Base-by-base conservation (phyloP, 2,888 invertebrate genomes). In the Agrilus cyanescens region DNA sequence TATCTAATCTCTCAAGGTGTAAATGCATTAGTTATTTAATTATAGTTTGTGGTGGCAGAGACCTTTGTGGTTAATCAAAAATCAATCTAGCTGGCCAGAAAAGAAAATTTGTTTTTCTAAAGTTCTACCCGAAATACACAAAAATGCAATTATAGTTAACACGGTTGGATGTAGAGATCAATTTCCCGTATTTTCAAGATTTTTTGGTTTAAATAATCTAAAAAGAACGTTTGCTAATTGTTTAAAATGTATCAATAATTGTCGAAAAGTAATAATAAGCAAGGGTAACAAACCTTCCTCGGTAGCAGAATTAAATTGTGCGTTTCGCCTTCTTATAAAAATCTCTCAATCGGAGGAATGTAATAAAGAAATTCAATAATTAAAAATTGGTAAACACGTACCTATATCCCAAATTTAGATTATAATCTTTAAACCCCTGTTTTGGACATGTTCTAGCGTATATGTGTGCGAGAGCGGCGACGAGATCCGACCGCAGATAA, bases 211-310 rank as follows among this genome's bases (percentile, higher is more conserved):
- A 15, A 35, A 12, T 10, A 44, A 40, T 18, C 15, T 44, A 40
- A 30, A 35, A 35, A 42, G 40, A 31, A 16, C 34, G 3, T 16
- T 37, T n/a, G 44, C 44, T 2, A 32, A 37, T 37, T 37, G 37
- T 32, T 25, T 41, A 18, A 10, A 41, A 33, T 44, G 41, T 15
- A 13, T 14, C 10, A 31, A 44, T 37, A 40, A 44, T 33, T 20
- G 16, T 20, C n/a, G 10, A 4, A 16, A 14, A 4, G n/a, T 10
- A 13, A 14, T 4, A 31, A 32, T 3, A 25, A 10, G 18, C 2
- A 32, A 16, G 32, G 8, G 8, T 37, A 13, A n/a, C 6, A 30
- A 18, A 12, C 10, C 30, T 4, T 12, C 41, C 20, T 18, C 12
- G 18, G 32, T 20, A n/a, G 10, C 36, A 16, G 44, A 44, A 44